Conservation (phyloP, 2,888 invertebrate genomes). For the Agriopis marginaria region DNA sequence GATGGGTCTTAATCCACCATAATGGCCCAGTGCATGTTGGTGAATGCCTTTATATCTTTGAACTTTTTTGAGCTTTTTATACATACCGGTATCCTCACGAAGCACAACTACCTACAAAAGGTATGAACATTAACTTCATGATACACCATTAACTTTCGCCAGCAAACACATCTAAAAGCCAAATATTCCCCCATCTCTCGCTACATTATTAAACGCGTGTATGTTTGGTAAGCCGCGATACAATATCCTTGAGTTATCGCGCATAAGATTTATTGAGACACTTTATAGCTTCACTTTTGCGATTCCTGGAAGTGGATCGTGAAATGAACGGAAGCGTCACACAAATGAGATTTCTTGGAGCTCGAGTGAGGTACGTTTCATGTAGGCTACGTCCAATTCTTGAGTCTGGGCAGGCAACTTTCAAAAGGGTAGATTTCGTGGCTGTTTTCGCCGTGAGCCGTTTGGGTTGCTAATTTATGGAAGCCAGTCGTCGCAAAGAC, state of each 20-base stretch:
- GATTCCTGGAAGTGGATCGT: slow-evolving; percentile 19
- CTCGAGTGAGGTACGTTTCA: neutral
- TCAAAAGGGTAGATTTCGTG: too few relatives aligned
- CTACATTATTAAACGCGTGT: slow-evolving; percentile 21
- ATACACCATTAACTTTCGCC: slow-evolving; percentile 26
- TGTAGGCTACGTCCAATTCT: neutral
- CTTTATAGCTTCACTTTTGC: slow-evolving; percentile 23
- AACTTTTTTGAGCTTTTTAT: too few relatives aligned
- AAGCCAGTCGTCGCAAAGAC: too few relatives aligned
- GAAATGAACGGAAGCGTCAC: slow-evolving; percentile 19
- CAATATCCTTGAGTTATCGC: slow-evolving; percentile 16
- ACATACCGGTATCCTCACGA: too few relatives aligned
- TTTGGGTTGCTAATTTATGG: too few relatives aligned
- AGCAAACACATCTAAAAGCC: slow-evolving; percentile 29
- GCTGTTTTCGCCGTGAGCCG: neutral
- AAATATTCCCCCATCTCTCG: slow-evolving; percentile 30
- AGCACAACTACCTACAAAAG: too few relatives aligned
- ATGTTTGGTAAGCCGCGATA: slow-evolving; percentile 13
- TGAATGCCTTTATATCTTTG: too few relatives aligned
- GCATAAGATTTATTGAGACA: slow-evolving; percentile 16
- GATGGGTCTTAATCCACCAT: too few relatives aligned
- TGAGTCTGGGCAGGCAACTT: neutral
- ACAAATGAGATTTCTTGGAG: slow-evolving; percentile 5
- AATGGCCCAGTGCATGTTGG: too few relatives aligned
- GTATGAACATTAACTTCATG: slow-evolving; percentile 34